Evolutionary conservation across 2,113 vertebrate genomes (phyloP), one percentile per base, ranked within the genome.

Genomic region (Tricholaema leucomelas): DNA sequence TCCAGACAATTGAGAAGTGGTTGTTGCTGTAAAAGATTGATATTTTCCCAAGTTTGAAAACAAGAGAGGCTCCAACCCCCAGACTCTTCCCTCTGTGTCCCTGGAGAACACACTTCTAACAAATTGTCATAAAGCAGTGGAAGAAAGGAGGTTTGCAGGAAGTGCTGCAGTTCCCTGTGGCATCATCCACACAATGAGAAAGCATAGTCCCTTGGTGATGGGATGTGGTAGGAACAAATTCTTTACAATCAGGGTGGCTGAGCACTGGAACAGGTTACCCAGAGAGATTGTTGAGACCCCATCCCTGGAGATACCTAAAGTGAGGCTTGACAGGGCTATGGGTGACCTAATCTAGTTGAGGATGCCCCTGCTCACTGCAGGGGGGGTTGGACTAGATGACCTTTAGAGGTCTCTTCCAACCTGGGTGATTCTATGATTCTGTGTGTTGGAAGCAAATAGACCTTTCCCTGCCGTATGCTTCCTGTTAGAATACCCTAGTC

Each of bases 141-240:
- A 69, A 28, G 88, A 86, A 92, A 60, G 46, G 42, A 81, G 48
- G 42, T 58, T 85, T 88, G 71, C 87, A 65, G 88, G 82, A 95
- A 95, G 88, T 70, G 65, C 67, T 95, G 35, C 58, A 75, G 16
- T 88, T 91, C 42, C 65, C 56, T 80, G 40, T 92, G 59, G 81
- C 67, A 94, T 61, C 65, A 80, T 83, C 85, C 60, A 66, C 48
- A 86, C 46, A 72, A 84, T 75, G 35, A 66, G 75, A 79, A 94
- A 86, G 88, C 59, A 71, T 15, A 23, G 50, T 84, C 74, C 31
- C 44, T 88, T 81, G 21, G 14, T 36, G 27, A 25, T 15, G 35
- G 24, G 48, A 50, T 50, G 6, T 50, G 48, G 23, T 50, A 25
- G 48, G 48, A 50, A 50, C 48, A 50, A 24, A 23, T 50, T 50